Evolutionary conservation across 2,113 vertebrate genomes (phyloP), one percentile per base, ranked within the genome.

Genomic region (Corythornis madagascariensis): DNA sequence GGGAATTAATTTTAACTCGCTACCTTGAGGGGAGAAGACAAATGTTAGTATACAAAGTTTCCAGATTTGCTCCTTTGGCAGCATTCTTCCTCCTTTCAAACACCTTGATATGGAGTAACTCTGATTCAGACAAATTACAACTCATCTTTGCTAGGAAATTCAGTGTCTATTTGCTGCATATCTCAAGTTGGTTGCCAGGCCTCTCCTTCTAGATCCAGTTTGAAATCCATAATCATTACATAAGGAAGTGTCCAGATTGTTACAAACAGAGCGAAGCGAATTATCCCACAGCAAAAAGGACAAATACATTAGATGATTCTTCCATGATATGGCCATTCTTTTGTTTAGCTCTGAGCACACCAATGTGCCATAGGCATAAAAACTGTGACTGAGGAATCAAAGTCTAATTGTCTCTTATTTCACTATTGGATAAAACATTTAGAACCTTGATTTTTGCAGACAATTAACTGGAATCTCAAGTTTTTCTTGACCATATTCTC

Each of bases 31-130:
- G 26, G 4, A 35, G 11, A 92, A 90, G 52, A 67, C 18, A 60
- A 72, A 90, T 72, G 35, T 64, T 89, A 24, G 20, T 31, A 81
- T 64, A 61, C 53, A 93, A 92, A 92, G 33, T 55, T 80, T 80
- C 48, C 43, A 29, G 69, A 65, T 56, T 94, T 82, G 40, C 35
- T 56, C 26, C 43, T 78, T 78, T 86, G 89, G 77, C 86, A 92
- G 31, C 9, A 10, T 47, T 71, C 13, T 83, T 66, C 3, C 26
- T 88, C 80, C 19, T 74, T 57, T 77, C 77, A 8, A 64, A 56
- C 22, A 35, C 20, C 31, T 86, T 63, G 26, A 45, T 59, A 43
- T 8, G 57, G 48, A 67, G 13, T 56, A 64, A 33, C 28, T 56
- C 55, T 77, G 56, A 70, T 63, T 80, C 45, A 86, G 20, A 33